Evolutionary conservation across 2,888 invertebrate genomes (phyloP).

Genomic region (Leptinotarsa rubiginosa): DNA sequence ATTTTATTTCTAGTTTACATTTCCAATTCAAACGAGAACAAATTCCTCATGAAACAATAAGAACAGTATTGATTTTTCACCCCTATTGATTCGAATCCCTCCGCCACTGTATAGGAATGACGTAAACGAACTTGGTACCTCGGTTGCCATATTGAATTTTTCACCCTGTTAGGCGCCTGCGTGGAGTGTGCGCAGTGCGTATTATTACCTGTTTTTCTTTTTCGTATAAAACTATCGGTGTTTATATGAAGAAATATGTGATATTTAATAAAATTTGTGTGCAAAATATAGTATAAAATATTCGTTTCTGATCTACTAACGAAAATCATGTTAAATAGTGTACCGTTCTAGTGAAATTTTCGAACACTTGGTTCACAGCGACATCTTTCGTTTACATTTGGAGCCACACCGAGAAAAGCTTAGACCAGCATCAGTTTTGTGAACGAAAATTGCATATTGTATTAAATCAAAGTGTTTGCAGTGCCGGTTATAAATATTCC

Average conservation of each 20-base stretch:
- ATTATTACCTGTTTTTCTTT: slow-evolving; percentile 48
- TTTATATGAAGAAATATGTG: slow-evolving; percentile 45
- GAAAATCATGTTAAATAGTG: no score
- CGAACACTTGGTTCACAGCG: slow-evolving; percentile 35
- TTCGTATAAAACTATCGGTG: slow-evolving; percentile 51
- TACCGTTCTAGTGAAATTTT: no score
- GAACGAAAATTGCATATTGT: slow-evolving; percentile 42
- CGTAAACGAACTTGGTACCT: not conserved
- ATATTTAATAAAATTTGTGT: slow-evolving; percentile 19
- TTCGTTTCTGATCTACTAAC: not conserved
- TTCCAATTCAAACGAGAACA: not conserved
- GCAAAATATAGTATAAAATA: not conserved
- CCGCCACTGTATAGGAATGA: slow-evolving; percentile 5
- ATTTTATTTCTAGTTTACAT: not conserved
- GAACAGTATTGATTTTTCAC: not conserved
- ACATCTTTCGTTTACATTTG: slow-evolving; percentile 51
- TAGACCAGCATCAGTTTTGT: slow-evolving; percentile 44
- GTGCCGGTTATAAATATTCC: slow-evolving; percentile 27
- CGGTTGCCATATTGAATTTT: slow-evolving; percentile 7
- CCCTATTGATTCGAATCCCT: not conserved
- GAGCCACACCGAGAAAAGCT: slow-evolving; percentile 49
- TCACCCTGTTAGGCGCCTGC: slow-evolving; percentile 1
- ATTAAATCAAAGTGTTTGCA: slow-evolving; percentile 34
- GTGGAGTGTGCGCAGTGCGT: slow-evolving; percentile 37
- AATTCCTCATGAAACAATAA: not conserved